A percentile compares a stretch with the other conserved stretches of the same genome.
phyloP scores from a whole-genome alignment of 2,888 invertebrate genomes.

The Parascotia fuliginaria region DNA sequence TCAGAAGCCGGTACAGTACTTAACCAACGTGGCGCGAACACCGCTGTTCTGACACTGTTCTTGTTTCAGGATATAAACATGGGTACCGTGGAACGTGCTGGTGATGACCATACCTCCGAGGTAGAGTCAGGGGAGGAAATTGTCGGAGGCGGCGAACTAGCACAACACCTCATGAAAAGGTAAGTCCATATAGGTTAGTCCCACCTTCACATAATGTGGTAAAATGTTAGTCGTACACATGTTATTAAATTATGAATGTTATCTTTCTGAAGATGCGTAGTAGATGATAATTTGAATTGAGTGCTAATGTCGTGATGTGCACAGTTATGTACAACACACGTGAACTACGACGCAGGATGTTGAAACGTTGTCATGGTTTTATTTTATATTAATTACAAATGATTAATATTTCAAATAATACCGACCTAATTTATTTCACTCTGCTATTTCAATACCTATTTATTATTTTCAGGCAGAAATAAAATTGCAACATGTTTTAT shows the following conservation, averaged over 20 bases:
- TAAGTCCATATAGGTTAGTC: constrained; percentile 52
- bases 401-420: too few species aligned
- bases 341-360: constrained; percentile 1
- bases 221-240: neutral
- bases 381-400: too few species aligned
- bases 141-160: constrained; percentile 80
- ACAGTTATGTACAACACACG: neutral
- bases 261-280: too few species aligned
- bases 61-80: constrained; percentile 80
- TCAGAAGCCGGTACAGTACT: constrained; percentile 58
- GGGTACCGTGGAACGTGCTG: constrained; percentile 88
- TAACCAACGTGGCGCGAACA: constrained; percentile 78
- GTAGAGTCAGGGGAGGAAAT: constrained; percentile 88
- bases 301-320: too few species aligned
- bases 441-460: too few species aligned
- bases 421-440: too few species aligned
- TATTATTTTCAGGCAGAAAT: too few species aligned
- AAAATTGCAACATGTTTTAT: too few species aligned
- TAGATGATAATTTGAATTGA: too few species aligned
- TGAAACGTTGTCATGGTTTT: constrained; percentile 11
- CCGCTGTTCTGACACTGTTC: constrained; percentile 44
- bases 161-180: constrained; percentile 78
- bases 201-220: neutral
- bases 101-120: constrained; percentile 87
- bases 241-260: neutral